Conservation (phyloP, 2,113 vertebrate species). For the Lipophrys pholis region DNA sequence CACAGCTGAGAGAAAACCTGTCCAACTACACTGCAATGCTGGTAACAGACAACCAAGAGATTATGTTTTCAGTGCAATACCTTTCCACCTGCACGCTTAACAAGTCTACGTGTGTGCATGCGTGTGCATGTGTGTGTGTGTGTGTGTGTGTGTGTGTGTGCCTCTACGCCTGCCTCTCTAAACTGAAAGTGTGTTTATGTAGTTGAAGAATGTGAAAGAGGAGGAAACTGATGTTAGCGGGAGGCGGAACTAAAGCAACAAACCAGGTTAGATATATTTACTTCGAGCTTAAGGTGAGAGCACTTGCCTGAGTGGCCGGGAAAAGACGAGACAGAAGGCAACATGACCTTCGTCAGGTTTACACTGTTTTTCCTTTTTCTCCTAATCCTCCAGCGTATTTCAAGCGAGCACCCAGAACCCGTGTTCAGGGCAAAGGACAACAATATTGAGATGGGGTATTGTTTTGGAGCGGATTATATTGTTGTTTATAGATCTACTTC, state of each 20-base stretch:
- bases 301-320: slow-evolving; percentile 17
- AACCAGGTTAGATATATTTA: slow-evolving; percentile 32
- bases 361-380: slow-evolving; percentile 50
- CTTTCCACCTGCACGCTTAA: background rate
- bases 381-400: slow-evolving; percentile 42
- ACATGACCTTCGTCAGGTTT: slow-evolving; percentile 57
- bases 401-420: slow-evolving; percentile 39
- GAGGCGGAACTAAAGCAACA: slow-evolving; percentile 71
- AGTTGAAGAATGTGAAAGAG: slow-evolving; percentile 36
- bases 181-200: background rate
- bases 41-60: slow-evolving; percentile 31
- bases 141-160: background rate
- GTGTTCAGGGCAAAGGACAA: slow-evolving; percentile 51
- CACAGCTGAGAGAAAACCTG: slow-evolving; percentile 54
- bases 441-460: slow-evolving; percentile 71
- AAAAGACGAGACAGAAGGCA: slow-evolving; percentile 17
- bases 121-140: background rate
- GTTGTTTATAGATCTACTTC: slow-evolving; percentile 61
- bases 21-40: slow-evolving; percentile 30
- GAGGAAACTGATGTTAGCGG: slow-evolving; percentile 40
- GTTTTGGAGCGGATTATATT: slow-evolving; percentile 79
- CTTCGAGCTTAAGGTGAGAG: slow-evolving; percentile 3
- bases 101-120: background rate
- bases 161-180: background rate
- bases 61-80: background rate